Conservation (phyloP, 1,140 invertebrate genomes). For the Thaumetopoea pityocampa region DNA sequence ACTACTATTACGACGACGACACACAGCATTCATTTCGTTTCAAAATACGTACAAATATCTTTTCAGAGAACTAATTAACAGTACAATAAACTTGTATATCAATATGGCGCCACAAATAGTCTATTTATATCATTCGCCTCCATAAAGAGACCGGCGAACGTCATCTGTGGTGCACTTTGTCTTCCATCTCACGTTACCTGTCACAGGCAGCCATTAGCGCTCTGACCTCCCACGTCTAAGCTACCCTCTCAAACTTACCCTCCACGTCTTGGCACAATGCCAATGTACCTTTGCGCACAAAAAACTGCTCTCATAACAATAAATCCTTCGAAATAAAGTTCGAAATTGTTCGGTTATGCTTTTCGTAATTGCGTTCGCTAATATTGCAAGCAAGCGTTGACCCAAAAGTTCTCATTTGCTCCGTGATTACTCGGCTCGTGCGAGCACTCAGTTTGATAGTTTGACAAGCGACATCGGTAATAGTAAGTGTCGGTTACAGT, state of each 20-base stretch:
- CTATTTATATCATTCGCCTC: conserved; percentile 44
- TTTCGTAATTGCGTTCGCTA: conserved; percentile 15
- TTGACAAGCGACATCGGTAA: conserved; percentile 57
- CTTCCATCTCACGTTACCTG: conserved; percentile 66
- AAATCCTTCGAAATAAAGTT: conserved; percentile 18
- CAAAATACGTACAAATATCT: too few species aligned
- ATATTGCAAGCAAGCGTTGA: conserved; percentile 31
- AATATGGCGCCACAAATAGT: conserved; percentile 1
- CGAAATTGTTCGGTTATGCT: conserved; percentile 14
- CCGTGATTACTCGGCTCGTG: conserved; percentile 57
- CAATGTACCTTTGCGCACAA: conserved; percentile 24
- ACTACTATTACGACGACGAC: too few species aligned
- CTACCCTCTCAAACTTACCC: conserved; percentile 63
- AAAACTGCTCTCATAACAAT: conserved; percentile 16
- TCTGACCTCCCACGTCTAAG: conserved; percentile 58
- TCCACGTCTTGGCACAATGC: conserved; percentile 36
- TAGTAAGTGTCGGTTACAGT: conserved; percentile 49
- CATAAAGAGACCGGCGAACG: conserved; percentile 41
- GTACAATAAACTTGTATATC: not conserved
- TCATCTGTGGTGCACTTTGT: conserved; percentile 71
- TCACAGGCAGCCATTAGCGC: conserved; percentile 64
- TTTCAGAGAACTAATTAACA: conserved; percentile 1
- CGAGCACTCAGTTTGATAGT: conserved; percentile 39
- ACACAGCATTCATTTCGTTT: too few species aligned
- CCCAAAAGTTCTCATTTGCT: conserved; percentile 70